Evolutionary conservation across 2,113 vertebrate species (phyloP).

Genomic region (Scytalopus superciliaris): DNA sequence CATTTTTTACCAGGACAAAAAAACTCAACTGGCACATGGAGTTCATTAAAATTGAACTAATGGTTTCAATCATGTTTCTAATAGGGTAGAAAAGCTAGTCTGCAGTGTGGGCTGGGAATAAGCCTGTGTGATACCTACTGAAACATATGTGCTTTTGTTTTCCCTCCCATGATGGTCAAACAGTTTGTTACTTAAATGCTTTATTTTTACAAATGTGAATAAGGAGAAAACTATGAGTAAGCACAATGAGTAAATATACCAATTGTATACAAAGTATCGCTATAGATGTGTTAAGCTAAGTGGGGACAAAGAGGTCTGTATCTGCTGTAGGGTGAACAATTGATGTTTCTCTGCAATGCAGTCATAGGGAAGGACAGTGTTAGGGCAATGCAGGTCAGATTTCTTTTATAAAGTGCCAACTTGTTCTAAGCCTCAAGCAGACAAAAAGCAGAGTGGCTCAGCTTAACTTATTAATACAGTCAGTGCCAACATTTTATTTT

Average conservation of each 20-base stretch:
- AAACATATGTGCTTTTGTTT: neutral
- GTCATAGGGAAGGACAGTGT: neutral
- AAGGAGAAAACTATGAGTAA: neutral
- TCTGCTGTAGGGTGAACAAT: neutral
- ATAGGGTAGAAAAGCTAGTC: conserved; percentile 18
- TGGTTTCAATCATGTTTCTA: conserved; percentile 71
- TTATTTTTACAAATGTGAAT: neutral
- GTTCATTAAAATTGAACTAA: conserved; percentile 70
- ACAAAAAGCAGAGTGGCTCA: neutral
- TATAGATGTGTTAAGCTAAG: neutral
- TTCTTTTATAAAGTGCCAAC: neutral
- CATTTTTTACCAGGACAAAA: neutral
- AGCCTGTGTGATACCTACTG: neutral
- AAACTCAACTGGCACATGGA: conserved; percentile 59
- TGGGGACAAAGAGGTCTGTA: neutral
- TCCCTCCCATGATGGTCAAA: neutral
- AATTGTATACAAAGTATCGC: neutral
- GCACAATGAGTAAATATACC: neutral
- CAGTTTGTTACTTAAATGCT: neutral
- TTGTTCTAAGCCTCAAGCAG: neutral
- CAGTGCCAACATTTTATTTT: neutral
- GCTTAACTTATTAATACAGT: neutral
- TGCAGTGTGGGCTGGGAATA: neutral
- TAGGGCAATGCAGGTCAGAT: neutral
- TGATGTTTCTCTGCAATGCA: neutral